Base-by-base conservation (phyloP, 2,113 vertebrate species). In the Ariopsis seemanni region DNA sequence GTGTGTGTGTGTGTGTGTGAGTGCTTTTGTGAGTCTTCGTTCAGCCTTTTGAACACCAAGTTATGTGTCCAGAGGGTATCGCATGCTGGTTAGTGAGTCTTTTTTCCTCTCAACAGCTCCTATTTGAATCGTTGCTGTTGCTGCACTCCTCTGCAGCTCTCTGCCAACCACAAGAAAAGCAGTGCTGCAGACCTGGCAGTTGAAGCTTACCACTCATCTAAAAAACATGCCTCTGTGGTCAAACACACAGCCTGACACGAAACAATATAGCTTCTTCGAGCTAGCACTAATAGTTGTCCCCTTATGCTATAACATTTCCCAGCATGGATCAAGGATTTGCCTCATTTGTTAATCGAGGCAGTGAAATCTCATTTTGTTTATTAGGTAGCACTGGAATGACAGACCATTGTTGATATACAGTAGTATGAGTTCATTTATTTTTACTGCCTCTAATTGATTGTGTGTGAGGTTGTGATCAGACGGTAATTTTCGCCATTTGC, bases 341-440 rank as follows among this genome's bases (percentile, higher is more conserved):
- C 87, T 89, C 85, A 82, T 85, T 89, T 86, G 81, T 72, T 88
- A 88, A 88, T 90, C 89, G 84, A 53, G 60, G 82, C 48, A 82
- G 85, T 90, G 62, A 88, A 92, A 94, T 93, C 88, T 91, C 94
- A 89, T 93, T 93, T 93, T 89, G 88, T 92, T 93, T 92, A 94
- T 94, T 94, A 94, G 88, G 90, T 83, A 55, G 81, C 53, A 88
- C 62, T 91, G 89, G 91, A 42, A 86, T 93, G 91, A 92, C 89
- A 92, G 92, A 92, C 90, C 89, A 85, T 81, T 92, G 93, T 95
- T 94, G 94, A 93, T 92, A 93, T 92, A n/a, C n/a, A n/a, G n/a
- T n/a, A 92, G 92, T 75, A 89, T 90, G 91, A 93, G 93, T 91
- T 94, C 92, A 94, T 94, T 93, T 94, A 93, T 95, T 95, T 94